Evolutionary conservation across 2,797 vertebrate genomes (phyloP), one percentile per base, ranked within the genome.

Genomic region (Yasuhikotakia modesta): DNA sequence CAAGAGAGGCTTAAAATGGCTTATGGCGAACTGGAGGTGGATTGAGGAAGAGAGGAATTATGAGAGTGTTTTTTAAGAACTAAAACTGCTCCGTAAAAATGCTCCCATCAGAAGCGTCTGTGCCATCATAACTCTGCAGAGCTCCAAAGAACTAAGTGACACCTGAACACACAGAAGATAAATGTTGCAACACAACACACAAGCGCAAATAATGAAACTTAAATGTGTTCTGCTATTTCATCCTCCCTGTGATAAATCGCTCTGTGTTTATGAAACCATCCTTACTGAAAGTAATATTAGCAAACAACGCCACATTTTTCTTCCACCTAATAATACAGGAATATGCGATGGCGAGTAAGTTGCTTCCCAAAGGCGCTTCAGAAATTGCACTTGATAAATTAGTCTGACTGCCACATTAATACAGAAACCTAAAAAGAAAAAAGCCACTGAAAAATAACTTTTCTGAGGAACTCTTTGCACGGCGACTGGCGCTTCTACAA

Each of bases 151-250:
- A 6, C 46, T 61, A 77, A 78, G 57, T 78, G 76, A 71, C 76
- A 65, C 48, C 68, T 78, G 58, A 78, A 78, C 76, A 78, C 32
- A 19, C 32, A 69, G n/a, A 78, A 71, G 76, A 78, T 71, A 7
- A 78, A 78, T 78, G 68, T 27, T 64, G 66, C 76, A 30, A 64
- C 58, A 65, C 11, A 46, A 71, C 32, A 53, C 68, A 63, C 66
- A 0, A 61, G 66, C 30, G 11, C 55, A 71, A 71, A 78, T 78
- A 78, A 70, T 78, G 71, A 71, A 71, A 63, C 12, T 50, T 45
- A 53, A 71, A 55, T 78, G 58, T 71, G 67, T 71, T 78, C 68
- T 63, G 45, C 57, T 65, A 32, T 45, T 55, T 55, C 69, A 71
- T 64, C 58, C 46, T 21, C n/a, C n/a, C n/a, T 0, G 68, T 71